phyloP scores from a whole-genome alignment of 2,113 vertebrate genomes.

The Asarcornis scutulata region DNA sequence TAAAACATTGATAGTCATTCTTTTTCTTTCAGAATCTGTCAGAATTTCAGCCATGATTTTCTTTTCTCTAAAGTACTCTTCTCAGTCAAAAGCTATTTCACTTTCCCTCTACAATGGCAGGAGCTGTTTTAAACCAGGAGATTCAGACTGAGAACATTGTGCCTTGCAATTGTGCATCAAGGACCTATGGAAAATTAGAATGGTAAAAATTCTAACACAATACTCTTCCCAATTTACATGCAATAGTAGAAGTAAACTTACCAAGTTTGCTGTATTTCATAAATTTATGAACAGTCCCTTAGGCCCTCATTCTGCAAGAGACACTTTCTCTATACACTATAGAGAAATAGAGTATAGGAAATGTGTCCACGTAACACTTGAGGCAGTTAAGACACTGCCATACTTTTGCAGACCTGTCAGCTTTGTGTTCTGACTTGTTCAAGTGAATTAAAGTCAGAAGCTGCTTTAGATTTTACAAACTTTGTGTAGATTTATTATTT shows the following conservation, averaged over 20 bases:
- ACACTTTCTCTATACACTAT: not conserved
- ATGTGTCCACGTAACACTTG: not conserved
- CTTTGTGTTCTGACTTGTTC: not conserved
- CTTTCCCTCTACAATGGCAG: not conserved
- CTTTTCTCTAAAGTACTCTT: not conserved
- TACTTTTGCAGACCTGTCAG: not conserved
- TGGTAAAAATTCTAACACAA: not conserved
- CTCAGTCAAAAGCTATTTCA: not conserved
- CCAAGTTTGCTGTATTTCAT: not conserved
- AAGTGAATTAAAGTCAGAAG: not conserved
- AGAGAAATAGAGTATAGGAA: not conserved
- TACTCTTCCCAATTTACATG: not conserved
- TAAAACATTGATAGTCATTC: not conserved
- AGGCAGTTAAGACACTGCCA: not conserved
- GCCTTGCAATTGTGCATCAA: not conserved
- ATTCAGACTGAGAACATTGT: not conserved
- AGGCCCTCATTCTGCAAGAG: not conserved
- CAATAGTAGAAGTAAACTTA: not conserved
- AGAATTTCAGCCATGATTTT: not conserved
- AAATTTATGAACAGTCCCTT: not conserved
- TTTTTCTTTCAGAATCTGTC: not conserved
- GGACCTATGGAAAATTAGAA: not conserved
- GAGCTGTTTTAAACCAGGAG: not conserved
- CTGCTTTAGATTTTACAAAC: not conserved
- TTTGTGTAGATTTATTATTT: not conserved